Evolutionary conservation across 1,140 invertebrate species (phyloP), one percentile per base, ranked within the genome.

Genomic region (Fragariocoptes setiger): DNA sequence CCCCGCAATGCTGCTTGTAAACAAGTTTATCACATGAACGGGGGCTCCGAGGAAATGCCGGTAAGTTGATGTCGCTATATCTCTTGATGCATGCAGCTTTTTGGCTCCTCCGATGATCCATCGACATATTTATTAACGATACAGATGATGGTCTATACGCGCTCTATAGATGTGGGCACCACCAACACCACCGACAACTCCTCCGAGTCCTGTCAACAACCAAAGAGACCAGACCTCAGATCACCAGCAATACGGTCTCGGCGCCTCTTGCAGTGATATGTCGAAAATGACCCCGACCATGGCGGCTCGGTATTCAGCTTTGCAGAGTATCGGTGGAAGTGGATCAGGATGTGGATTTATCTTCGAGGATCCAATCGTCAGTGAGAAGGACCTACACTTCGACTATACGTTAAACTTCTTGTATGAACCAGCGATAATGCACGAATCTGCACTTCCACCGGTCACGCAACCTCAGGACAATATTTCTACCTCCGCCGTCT

Each of bases 141-240:
- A 38, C n/a, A 38, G 37, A 12, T 15, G 2, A 1, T 17, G n/a
- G 16, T 38, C 5, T 43, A 19, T 4, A 42, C 13, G n/a, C n/a
- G 35, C 5, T 22, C 51, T 51, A 47, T 58, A 88, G 83, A 70
- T 88, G 64, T 92, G 83, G 80, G 74, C 74, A 49, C 85, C 83
- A 44, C 83, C 82, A 42, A 88, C 82, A 13, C 82, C 83, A 45
- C 82, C 83, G 3, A 17, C 16, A 8, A 8, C 16, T 5, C 37
- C 37, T 8, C 16, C 16, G 37, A 38, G 37, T 17, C 16, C 37
- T 5, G 16, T 17, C 5, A 15, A 17, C 5, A 15, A 38, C 15
- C 31, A 35, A 35, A 35, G n/a, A 35, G n/a, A 13, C 31, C 13
- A 14, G 13, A 14, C n/a, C 31, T 35, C n/a, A n/a, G 13, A 14